phyloP scores from a whole-genome alignment of 1,140 invertebrate genomes.

The Brachionus rotundiformis region DNA sequence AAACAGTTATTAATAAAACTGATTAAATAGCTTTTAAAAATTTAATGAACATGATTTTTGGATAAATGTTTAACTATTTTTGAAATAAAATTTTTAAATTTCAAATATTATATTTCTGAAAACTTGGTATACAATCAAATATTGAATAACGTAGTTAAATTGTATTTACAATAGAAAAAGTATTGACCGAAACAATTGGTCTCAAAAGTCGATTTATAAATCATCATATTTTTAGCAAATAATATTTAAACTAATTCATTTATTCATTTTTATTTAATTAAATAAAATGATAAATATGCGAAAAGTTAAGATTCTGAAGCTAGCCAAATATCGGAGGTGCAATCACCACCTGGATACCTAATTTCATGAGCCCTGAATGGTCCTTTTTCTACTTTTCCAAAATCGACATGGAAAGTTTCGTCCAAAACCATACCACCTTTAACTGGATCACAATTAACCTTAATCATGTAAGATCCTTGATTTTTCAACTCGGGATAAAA shows the following conservation, averaged over 20 bases:
- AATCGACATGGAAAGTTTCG: slow-evolving; percentile 84
- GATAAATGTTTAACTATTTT: too few species aligned
- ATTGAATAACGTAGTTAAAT: too few species aligned
- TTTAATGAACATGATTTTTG: too few species aligned
- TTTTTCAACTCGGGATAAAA: slow-evolving; percentile 82
- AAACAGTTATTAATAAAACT: too few species aligned
- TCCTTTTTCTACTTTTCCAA: slow-evolving; percentile 82
- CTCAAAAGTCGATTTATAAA: too few species aligned
- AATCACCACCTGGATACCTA: slow-evolving; percentile 88
- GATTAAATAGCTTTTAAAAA: too few species aligned
- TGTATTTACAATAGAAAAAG: too few species aligned
- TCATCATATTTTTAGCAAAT: too few species aligned
- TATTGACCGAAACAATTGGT: too few species aligned
- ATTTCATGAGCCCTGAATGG: slow-evolving; percentile 90
- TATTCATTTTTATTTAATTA: not conserved
- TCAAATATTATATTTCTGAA: too few species aligned
- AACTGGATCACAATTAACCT: slow-evolving; percentile 79
- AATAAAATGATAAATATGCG: not conserved
- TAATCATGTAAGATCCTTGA: slow-evolving; percentile 77
- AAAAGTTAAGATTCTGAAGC: not conserved
- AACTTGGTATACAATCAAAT: too few species aligned
- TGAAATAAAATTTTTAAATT: too few species aligned
- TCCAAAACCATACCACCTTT: slow-evolving; percentile 86
- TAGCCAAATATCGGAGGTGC: slow-evolving; percentile 90
- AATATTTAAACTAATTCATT: not conserved